A percentile compares a stretch with the other conserved stretches of the same genome.
phyloP scores from a whole-genome alignment of 2,113 vertebrate genomes.

The Tor tambroides region DNA sequence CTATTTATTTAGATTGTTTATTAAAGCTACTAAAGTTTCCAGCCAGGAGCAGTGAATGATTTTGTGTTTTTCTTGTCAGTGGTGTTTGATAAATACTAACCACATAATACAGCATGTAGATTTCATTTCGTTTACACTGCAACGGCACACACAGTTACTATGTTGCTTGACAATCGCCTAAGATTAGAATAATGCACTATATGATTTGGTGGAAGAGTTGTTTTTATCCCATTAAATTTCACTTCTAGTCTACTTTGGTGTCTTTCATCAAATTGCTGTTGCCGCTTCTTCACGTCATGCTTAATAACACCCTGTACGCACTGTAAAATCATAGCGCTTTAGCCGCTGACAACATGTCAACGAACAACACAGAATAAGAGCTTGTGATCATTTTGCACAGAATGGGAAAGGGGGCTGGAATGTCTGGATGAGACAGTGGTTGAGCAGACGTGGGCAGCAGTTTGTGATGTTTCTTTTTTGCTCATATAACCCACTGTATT shows the following conservation, averaged over 20 bases:
- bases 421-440: background rate
- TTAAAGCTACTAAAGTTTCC: background rate
- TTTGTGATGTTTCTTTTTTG: background rate
- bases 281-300: background rate
- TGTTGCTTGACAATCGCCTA: too few relatives aligned
- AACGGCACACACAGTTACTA: background rate
- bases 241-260: background rate
- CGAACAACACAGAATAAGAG: background rate
- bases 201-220: slow-evolving; percentile 4
- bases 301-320: slow-evolving; percentile 1
- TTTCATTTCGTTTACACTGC: background rate
- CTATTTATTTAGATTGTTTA: background rate
- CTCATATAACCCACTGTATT: background rate
- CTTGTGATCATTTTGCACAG: background rate
- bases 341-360: slow-evolving; percentile 12
- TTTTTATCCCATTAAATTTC: slow-evolving; percentile 17
- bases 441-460: background rate
- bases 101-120: background rate
- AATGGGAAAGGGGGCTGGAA: background rate
- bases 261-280: slow-evolving; percentile 26
- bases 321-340: background rate
- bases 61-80: background rate
- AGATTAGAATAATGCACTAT: background rate
- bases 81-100: background rate
- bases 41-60: background rate